Evolutionary conservation across 2,113 vertebrate species (phyloP).

Genomic region (Apeltes quadracus): DNA sequence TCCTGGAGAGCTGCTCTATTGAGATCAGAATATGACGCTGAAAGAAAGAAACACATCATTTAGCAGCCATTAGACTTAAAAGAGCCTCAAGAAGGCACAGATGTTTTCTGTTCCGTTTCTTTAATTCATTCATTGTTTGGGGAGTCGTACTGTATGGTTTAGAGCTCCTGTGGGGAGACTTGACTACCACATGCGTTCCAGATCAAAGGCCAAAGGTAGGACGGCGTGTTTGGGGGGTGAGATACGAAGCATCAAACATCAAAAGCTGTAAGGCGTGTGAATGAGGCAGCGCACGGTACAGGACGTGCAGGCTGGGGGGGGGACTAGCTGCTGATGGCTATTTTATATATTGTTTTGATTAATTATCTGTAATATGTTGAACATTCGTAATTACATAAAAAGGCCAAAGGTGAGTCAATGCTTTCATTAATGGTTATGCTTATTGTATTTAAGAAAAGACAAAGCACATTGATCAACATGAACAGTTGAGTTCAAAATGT

Average conservation of each 20-base stretch:
- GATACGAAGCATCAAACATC: conserved; percentile 15
- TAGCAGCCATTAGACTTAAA: conserved; percentile 48
- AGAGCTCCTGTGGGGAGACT: conserved; percentile 31
- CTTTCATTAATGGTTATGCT: neutral
- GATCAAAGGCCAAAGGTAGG: conserved; percentile 53
- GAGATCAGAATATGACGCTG: conserved; percentile 56
- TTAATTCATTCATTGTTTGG: no score
- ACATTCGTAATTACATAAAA: neutral
- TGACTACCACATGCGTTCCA: conserved; percentile 44
- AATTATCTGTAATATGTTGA: neutral
- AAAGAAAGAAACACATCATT: conserved; percentile 20
- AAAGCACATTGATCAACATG: neutral
- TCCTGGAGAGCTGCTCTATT: conserved; percentile 45
- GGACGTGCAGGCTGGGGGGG: neutral
- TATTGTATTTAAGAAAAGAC: neutral
- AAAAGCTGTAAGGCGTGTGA: conserved; percentile 32
- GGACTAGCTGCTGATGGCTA: no score
- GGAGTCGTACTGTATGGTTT: conserved; percentile 26
- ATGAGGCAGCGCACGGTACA: conserved; percentile 6
- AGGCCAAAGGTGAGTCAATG: no score
- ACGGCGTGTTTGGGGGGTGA: conserved; percentile 35
- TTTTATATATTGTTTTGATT: neutral
- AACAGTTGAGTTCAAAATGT: neutral
- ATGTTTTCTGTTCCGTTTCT: conserved; percentile 14
- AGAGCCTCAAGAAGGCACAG: conserved; percentile 35